Base-by-base conservation (phyloP, 2,113 vertebrate genomes). In the Phaethon lepturus region DNA sequence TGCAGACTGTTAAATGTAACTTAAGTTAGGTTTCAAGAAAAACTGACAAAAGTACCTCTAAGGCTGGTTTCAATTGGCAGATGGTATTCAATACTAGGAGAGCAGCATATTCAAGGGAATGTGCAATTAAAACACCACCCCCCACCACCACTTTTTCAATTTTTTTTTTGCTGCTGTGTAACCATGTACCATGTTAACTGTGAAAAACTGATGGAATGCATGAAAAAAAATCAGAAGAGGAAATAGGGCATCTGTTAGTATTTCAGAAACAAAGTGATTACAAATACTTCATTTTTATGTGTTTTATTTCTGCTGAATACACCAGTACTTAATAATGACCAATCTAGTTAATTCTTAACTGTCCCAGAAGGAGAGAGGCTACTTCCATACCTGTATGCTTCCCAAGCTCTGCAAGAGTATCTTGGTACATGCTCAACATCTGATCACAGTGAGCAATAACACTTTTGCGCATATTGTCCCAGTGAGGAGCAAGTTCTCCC, bases 401-500 rank as follows among this genome's bases (percentile, higher is more conserved):
- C 76, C 98, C 99, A 63, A 99, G 98, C 90, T 99, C 99, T 35
- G 98, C 97, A 77, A 99, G 98, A 33, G 98, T 99, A 75, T 99
- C 99, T 97, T 99, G 99, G 97, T 99, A 99, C 96, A 98, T 94
- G 82, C 90, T 98, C 97, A 99, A 96, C 98, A 99, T 98, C 93
- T 99, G 99, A 77, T 98, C 98, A 82, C 99, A 99, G 96, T 99
- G 99, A 74, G 98, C 97, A 77, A 99, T 99, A 88, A 99, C 99
- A 82, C 99, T 99, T 97, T 98, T 99, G 77, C 99, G 98, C 85
- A 99, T 97, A 90, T 99, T 99, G 98, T 99, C 99, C 99, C 99
- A 99, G 94, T 99, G 99, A 94, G 99, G 99, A 86, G 99, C 99
- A 38, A 99, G 99, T n/a, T 99, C 99, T 25, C 99, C 99, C 79